Evolutionary conservation across 2,113 vertebrate genomes (phyloP).

Genomic region (Catagonus wagneri): DNA sequence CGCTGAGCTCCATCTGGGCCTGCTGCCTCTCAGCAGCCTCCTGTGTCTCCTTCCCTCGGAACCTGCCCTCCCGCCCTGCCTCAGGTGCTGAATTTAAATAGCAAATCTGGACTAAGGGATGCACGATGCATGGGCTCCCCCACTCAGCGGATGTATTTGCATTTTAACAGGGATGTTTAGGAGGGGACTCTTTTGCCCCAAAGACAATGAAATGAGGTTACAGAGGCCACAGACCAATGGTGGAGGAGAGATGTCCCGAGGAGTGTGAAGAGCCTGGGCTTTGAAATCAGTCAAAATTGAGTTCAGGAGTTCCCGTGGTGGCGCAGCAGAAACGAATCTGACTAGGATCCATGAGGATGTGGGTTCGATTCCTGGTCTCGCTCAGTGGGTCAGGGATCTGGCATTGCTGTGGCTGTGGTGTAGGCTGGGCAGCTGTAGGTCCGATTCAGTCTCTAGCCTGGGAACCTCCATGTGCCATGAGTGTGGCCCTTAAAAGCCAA

Average conservation of each 20-base stretch:
- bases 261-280: not conserved
- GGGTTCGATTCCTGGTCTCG: too few species aligned
- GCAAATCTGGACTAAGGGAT: not conserved
- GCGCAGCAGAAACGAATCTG: too few species aligned
- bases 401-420: too few species aligned
- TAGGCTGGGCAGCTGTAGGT: too few species aligned
- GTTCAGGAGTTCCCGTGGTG: not conserved
- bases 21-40: not conserved
- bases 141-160: not conserved
- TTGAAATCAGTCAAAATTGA: not conserved
- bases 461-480: too few species aligned
- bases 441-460: too few species aligned
- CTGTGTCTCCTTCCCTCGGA: not conserved
- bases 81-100: conserved; percentile 25
- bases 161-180: conserved; percentile 30
- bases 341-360: too few species aligned
- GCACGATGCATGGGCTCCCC: not conserved
- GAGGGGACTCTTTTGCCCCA: not conserved
- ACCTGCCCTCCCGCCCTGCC: not conserved
- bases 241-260: not conserved
- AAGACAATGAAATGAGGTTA: conserved; percentile 20
- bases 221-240: not conserved
- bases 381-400: too few species aligned
- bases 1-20: not conserved
- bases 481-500: too few species aligned